A percentile compares a stretch with the other conserved stretches of the same genome.
phyloP scores from a whole-genome alignment of 1,140 invertebrate species.

The Campoletis sonorensis region DNA sequence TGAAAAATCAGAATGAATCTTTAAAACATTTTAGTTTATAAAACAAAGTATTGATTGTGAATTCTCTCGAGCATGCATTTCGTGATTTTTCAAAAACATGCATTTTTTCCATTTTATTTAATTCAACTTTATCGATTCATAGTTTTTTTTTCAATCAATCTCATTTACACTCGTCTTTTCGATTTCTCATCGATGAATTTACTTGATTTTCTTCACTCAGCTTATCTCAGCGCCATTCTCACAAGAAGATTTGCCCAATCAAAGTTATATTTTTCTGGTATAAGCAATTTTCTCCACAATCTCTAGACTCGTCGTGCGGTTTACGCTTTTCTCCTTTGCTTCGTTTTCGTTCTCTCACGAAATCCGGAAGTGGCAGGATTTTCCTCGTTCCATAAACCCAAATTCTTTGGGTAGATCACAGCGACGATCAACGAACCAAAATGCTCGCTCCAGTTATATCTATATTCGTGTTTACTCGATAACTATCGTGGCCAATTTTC shows the following conservation, averaged over 20 bases:
- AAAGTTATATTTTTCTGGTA: neutral
- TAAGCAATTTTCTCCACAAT: slow-evolving; percentile 15
- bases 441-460: neutral
- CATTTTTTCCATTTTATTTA: too few relatives aligned
- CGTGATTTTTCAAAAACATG: too few relatives aligned
- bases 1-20: too few relatives aligned
- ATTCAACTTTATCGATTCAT: too few relatives aligned
- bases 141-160: too few relatives aligned
- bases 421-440: neutral
- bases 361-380: neutral
- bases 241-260: neutral
- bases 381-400: neutral
- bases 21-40: too few relatives aligned
- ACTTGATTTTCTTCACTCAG: neutral
- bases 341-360: neutral
- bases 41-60: too few relatives aligned
- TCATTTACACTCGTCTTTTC: too few relatives aligned
- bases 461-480: neutral
- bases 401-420: neutral
- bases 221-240: neutral
- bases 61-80: too few relatives aligned
- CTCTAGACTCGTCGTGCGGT: neutral
- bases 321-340: neutral
- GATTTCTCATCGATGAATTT: too few relatives aligned
- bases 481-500: neutral